Evolutionary conservation across 1,140 invertebrate species (phyloP), one percentile per base, ranked within the genome.

Genomic region (Sinonovacula constricta): DNA sequence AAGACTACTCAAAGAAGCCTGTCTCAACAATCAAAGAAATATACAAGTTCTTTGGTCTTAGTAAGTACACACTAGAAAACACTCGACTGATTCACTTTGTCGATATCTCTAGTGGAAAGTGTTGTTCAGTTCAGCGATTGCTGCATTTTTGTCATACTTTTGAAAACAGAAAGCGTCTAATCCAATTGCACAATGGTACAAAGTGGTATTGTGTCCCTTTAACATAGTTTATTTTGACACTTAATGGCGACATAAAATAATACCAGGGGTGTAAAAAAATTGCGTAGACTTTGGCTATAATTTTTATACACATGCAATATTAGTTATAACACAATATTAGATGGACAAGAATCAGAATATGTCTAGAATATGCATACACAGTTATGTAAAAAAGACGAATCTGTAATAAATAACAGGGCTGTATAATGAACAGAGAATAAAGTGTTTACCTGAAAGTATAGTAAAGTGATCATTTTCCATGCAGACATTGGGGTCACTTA

Each of bases 1-100:
- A 92, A 95, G 96, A 18, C 93, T 95, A 10, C 93, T 94, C 76
- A 94, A 96, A 96, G 88, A 95, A 95, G 90, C 95, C 95, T 63
- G 96, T 96, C 88, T 96, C 96, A 92, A 94, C 94, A 65, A 90
- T 97, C 24, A 93, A 94, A 83, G 94, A 94, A 87, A 92, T 90
- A 0, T 94, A 93, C 57, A 94, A 86, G 69, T 91, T 93, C 70
- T 93, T 92, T 0, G 94, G 70, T 7, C 36, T 85, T 7, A 60
- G 83, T 83, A 75, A 66, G 76, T 75, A 66, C 30, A 24, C 49
- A 10, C 5, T 14, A 45, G 15, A 12, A 30, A 62, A 15, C 12
- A 30, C 22, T 56, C 24, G 5, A 22, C 12, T 24, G 26, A 7
- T 7, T 24, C 4, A n/a, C 15, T 15, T 22, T 56, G 26, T 10